phyloP scores from a whole-genome alignment of 2,888 invertebrate species.

The Melanotus villosus region DNA sequence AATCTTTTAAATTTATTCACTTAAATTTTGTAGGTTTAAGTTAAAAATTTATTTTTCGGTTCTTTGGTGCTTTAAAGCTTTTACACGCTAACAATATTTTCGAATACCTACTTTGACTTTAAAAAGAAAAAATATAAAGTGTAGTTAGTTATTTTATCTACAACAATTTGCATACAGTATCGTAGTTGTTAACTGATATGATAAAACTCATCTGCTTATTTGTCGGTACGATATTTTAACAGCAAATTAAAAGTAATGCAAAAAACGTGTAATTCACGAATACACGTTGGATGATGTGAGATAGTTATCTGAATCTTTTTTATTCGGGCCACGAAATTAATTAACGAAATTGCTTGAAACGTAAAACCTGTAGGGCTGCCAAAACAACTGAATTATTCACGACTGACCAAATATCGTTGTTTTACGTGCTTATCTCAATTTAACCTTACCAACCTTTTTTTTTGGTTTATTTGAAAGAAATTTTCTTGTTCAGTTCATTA shows the following conservation, averaged over 20 bases:
- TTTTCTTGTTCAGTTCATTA: too few relatives aligned
- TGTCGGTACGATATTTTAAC: neutral
- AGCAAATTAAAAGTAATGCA: conserved; percentile 13
- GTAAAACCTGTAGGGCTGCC: conserved; percentile 31
- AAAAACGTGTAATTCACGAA: conserved; percentile 11
- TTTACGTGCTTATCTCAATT: conserved; percentile 22
- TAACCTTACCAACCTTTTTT: conserved; percentile 11
- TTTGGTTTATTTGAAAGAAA: neutral
- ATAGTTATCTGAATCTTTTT: conserved; percentile 31
- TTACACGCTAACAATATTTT: too few relatives aligned
- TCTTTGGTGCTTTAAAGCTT: too few relatives aligned
- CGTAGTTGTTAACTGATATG: too few relatives aligned
- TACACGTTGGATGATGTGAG: conserved; percentile 17
- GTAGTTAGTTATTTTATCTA: too few relatives aligned
- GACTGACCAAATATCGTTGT: conserved; percentile 26
- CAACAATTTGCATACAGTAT: too few relatives aligned
- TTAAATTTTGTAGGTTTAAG: too few relatives aligned
- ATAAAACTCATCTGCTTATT: too few relatives aligned
- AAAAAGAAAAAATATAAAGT: too few relatives aligned
- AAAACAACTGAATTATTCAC: conserved; percentile 37
- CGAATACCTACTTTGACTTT: too few relatives aligned
- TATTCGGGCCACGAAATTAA: conserved; percentile 25
- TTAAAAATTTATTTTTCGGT: too few relatives aligned
- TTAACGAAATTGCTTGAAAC: conserved; percentile 37
- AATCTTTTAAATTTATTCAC: too few relatives aligned